Evolutionary conservation across 2,113 vertebrate genomes (phyloP).

Genomic region (Xiphophorus maculatus): DNA sequence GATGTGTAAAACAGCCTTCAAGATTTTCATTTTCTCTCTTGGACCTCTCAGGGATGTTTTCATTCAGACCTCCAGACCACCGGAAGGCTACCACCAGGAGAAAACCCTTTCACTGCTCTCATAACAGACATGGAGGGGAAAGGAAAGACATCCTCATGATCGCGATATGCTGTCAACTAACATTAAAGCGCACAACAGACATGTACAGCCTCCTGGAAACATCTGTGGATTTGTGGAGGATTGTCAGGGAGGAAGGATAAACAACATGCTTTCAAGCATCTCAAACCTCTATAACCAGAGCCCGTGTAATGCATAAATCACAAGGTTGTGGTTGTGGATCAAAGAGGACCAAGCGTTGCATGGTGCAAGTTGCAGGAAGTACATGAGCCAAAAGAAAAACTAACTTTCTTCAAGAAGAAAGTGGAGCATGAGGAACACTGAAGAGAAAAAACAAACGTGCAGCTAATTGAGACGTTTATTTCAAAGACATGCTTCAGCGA

Average conservation of each 20-base stretch:
- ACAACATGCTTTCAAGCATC: constrained; percentile 62
- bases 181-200: constrained; percentile 50
- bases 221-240: constrained; percentile 56
- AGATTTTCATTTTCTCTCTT: constrained; percentile 1
- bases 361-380: constrained; percentile 5
- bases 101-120: constrained; percentile 4
- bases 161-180: constrained; percentile 53
- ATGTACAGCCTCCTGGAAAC: constrained; percentile 65
- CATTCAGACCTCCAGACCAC: constrained; percentile 41
- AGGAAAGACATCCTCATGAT: constrained; percentile 45
- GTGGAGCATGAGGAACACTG: constrained; percentile 12
- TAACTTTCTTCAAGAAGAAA: constrained; percentile 27
- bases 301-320: constrained; percentile 56
- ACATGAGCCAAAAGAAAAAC: constrained; percentile 3
- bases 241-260: constrained; percentile 59
- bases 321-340: constrained; percentile 45
- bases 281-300: constrained; percentile 43
- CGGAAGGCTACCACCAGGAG: constrained; percentile 21
- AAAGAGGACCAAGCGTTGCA: constrained; percentile 18
- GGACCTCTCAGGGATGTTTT: constrained; percentile 19
- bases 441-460: constrained; percentile 40
- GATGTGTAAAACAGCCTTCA: constrained; percentile 23
- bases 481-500: constrained; percentile 42
- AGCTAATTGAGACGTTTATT: constrained; percentile 60
- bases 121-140: constrained; percentile 40